phyloP scores from a whole-genome alignment of 2,888 invertebrate species.

The Anthrax anthrax region DNA sequence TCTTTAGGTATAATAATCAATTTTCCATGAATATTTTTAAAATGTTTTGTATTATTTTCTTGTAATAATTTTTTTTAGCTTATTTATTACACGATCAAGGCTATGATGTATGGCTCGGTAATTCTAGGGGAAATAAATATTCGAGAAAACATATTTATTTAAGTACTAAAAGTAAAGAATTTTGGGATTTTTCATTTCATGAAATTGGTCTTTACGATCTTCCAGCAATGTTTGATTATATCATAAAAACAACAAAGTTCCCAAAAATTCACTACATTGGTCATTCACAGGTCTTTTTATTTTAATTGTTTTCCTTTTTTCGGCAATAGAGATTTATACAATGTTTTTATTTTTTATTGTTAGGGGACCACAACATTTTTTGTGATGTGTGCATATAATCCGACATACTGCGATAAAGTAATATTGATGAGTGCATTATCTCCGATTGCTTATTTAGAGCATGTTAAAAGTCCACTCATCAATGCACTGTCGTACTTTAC shows the following conservation, averaged over 20 bases:
- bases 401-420: slow-evolving; percentile 41
- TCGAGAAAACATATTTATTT: slow-evolving; percentile 30
- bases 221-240: slow-evolving; percentile 68
- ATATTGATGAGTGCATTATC: slow-evolving; percentile 40
- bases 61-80: slow-evolving; percentile 20
- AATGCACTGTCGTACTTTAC: slow-evolving; percentile 4
- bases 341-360: background rate
- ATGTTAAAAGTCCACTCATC: slow-evolving; percentile 35
- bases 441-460: slow-evolving; percentile 40
- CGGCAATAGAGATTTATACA: background rate
- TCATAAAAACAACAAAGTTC: slow-evolving; percentile 43
- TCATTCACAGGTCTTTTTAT: slow-evolving; percentile 49
- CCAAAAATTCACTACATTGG: slow-evolving; percentile 59
- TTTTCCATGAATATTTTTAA: too few species aligned
- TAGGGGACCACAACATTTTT: slow-evolving; percentile 34
- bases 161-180: slow-evolving; percentile 33
- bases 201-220: slow-evolving; percentile 63
- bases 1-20: slow-evolving; percentile 22
- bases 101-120: slow-evolving; percentile 36
- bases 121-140: slow-evolving; percentile 33
- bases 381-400: slow-evolving; percentile 38
- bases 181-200: slow-evolving; percentile 55
- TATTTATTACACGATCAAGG: slow-evolving; percentile 31
- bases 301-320: too few species aligned
- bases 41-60: too few species aligned